A percentile compares a stretch with the other conserved stretches of the same genome.
Evolutionary conservation across 2,888 invertebrate genomes (phyloP).

Genomic region (Sympetrum striolatum): DNA sequence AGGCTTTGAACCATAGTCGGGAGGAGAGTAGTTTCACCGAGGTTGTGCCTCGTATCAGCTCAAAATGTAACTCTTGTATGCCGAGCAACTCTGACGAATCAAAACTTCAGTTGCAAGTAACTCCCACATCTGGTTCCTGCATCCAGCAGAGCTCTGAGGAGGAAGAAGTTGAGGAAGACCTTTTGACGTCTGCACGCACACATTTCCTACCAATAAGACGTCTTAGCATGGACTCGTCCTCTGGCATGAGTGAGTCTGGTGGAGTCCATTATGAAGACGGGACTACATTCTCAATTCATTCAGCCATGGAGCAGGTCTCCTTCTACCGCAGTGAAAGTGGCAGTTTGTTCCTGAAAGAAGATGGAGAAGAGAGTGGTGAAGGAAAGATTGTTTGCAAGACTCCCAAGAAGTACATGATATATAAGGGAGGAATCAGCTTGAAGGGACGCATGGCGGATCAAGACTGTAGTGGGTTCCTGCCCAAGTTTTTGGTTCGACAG

Average conservation of each 20-base stretch:
- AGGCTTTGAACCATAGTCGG: conserved; percentile 69
- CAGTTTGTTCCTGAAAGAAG: conserved; percentile 65
- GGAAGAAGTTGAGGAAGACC: conserved; percentile 68
- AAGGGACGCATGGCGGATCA: conserved; percentile 55
- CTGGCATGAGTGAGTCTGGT: conserved; percentile 56
- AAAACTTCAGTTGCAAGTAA: not conserved
- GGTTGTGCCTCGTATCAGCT: conserved; percentile 61
- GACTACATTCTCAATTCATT: conserved; percentile 72
- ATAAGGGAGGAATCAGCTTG: conserved; percentile 55
- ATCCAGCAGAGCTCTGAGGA: conserved; percentile 28
- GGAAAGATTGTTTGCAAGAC: conserved; percentile 38
- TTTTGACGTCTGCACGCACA: conserved; percentile 77
- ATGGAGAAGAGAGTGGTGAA: conserved; percentile 52
- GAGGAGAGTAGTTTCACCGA: conserved; percentile 69
- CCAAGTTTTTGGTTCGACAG: conserved; percentile 73
- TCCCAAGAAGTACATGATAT: conserved; percentile 60
- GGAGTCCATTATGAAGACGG: conserved; percentile 71
- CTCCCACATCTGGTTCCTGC: not conserved
- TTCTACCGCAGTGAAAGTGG: conserved; percentile 74
- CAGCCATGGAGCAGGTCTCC: conserved; percentile 68
- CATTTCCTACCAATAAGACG: conserved; percentile 84
- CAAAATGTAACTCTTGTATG: conserved; percentile 48
- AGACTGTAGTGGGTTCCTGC: conserved; percentile 61
- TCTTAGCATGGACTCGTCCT: conserved; percentile 48
- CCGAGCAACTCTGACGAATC: not conserved